These are phyloP conservation scores for Microcebus jonahi DNA, from an alignment of 2,113 vertebrate species.

Conservation along the genomic window DNA sequence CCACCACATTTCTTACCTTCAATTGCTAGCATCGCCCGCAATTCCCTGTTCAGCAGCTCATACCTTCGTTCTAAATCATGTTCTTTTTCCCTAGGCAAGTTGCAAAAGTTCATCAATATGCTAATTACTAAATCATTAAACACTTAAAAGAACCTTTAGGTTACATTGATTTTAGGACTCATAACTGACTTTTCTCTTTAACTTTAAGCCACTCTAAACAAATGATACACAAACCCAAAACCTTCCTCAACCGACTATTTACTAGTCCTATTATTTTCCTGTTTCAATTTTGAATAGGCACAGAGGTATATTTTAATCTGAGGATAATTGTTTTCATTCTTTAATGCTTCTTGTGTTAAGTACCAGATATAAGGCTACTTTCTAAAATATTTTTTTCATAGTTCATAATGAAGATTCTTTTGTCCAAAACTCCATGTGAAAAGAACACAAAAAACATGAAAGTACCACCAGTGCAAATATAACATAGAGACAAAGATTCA, in stretches of 20 bases:
- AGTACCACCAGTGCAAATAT: not conserved
- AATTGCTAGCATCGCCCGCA: conserved; percentile 98
- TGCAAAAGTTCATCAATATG: conserved; percentile 99
- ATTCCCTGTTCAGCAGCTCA: conserved; percentile 97
- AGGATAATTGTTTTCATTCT: conserved; percentile 29
- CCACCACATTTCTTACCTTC: conserved; percentile 91
- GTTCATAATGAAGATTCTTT: conserved; percentile 7
- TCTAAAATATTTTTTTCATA: conserved; percentile 46
- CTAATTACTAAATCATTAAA: conserved; percentile 99
- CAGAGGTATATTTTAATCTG: conserved; percentile 54
- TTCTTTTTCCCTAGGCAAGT: conserved; percentile 99
- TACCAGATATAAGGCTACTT: conserved; percentile 30
- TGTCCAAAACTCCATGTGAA: conserved; percentile 49
- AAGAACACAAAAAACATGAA: conserved; percentile 34
- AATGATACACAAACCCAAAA: conserved; percentile 93
- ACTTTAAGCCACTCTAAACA: conserved; percentile 99
- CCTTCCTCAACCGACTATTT: conserved; percentile 62
- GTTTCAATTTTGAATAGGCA: conserved; percentile 51
- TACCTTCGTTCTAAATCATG: conserved; percentile 99
- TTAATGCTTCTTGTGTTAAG: conserved; percentile 27
- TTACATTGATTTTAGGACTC: conserved; percentile 95
- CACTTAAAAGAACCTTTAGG: conserved; percentile 97
- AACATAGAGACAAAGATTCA: conserved; percentile 11
- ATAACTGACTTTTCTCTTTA: conserved; percentile 90
- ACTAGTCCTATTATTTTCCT: conserved; percentile 45